Conservation (phyloP, 2,888 invertebrate species). For the Noctua janthe region DNA sequence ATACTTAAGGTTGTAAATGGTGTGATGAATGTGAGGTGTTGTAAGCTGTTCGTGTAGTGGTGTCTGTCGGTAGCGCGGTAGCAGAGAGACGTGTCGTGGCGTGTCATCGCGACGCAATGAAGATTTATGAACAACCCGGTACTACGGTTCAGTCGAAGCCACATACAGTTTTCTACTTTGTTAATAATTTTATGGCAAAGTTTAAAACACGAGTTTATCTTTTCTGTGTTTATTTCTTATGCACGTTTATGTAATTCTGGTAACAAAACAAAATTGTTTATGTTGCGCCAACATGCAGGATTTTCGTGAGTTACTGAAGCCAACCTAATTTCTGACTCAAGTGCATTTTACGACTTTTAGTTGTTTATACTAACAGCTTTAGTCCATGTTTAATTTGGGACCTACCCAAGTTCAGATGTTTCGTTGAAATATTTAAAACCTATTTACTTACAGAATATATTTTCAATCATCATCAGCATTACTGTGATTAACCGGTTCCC, state of each 20-base stretch:
- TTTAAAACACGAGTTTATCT: constrained; percentile 71
- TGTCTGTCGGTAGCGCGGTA: constrained; percentile 84
- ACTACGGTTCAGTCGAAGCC: constrained; percentile 81
- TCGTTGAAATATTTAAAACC: not conserved
- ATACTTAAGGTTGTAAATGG: constrained; percentile 64
- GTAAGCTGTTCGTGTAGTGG: constrained; percentile 75
- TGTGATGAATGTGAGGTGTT: constrained; percentile 61
- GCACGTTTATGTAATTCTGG: constrained; percentile 66
- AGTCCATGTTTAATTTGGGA: constrained; percentile 41
- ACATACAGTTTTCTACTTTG: constrained; percentile 81
- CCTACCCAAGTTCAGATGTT: constrained; percentile 3
- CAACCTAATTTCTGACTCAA: constrained; percentile 60
- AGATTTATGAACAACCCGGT: constrained; percentile 89
- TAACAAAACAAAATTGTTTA: constrained; percentile 65
- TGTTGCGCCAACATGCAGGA: constrained; percentile 53
- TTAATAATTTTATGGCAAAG: constrained; percentile 77
- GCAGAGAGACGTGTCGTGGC: constrained; percentile 89
- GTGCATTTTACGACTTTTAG: constrained; percentile 54
- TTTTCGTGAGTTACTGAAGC: constrained; percentile 56
- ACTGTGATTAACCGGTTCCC: not conserved
- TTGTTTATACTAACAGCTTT: constrained; percentile 48
- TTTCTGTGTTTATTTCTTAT: constrained; percentile 66
- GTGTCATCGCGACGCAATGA: constrained; percentile 90
- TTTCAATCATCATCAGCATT: not conserved
- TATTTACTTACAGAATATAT: not conserved